Percentiles rank a stretch among this genome's conserved stretches.
These are phyloP conservation scores for Hanleya hanleyi DNA, from an alignment of 2,888 invertebrate species.

Conservation along the genomic window DNA sequence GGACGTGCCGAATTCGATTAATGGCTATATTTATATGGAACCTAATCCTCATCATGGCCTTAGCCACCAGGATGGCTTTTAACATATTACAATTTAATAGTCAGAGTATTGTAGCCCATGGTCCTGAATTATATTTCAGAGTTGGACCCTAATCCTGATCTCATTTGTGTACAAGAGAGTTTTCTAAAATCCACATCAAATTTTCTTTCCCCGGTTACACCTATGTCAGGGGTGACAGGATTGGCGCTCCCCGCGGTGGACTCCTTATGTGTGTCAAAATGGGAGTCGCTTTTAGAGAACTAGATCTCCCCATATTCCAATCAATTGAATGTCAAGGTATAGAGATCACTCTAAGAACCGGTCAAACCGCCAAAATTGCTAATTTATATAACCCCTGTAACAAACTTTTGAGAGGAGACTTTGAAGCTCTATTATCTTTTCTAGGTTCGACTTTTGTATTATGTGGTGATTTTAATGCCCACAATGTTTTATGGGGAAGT, in stretches of 20 bases:
- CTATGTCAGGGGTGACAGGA: background rate
- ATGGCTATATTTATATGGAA: no score
- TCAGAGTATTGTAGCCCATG: no score
- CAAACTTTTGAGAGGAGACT: background rate
- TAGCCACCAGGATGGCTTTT: no score
- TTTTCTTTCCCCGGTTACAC: background rate
- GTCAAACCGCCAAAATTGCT: background rate
- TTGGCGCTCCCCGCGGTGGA: background rate
- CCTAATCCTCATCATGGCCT: no score
- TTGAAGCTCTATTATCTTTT: background rate
- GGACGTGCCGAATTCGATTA: no score
- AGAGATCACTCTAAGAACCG: background rate
- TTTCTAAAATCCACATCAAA: constrained; percentile 1
- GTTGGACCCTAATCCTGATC: background rate
- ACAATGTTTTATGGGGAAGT: background rate
- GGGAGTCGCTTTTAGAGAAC: background rate
- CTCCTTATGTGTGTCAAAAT: background rate
- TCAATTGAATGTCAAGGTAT: background rate
- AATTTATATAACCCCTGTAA: background rate
- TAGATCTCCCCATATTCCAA: background rate
- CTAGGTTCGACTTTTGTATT: background rate
- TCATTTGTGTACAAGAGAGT: background rate
- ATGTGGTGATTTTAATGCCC: background rate
- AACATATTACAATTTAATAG: no score
- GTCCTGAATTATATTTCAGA: background rate